Evolutionary conservation across 1,140 invertebrate genomes (phyloP), one percentile per base, ranked within the genome.

Genomic region (Lethrus apterus): DNA sequence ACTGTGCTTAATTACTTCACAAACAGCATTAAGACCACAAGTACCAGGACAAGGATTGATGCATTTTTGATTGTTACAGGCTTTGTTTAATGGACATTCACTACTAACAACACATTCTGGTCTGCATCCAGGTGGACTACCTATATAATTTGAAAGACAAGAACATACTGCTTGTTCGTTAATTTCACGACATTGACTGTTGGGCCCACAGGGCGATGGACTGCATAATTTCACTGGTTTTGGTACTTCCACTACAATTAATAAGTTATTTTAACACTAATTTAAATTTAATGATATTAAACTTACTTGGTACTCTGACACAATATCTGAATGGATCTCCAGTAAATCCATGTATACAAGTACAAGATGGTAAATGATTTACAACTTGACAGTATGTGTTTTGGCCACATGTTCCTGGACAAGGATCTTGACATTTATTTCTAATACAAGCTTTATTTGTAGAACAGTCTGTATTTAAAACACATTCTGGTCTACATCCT

Each of bases 51-150:
- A 85, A n/a, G 82, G 82, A 61, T 86, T 75, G 51, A 66, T 68
- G 58, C 83, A 86, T 67, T 82, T 82, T 50, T 80, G 71, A 59
- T 79, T 79, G 1, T 81, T 68, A 56, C 84, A 86, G 0, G 81
- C 80, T 48, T 75, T 68, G n/a, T 75, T 71, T 18, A 70, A 63
- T 2, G 72, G 50, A 57, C 81, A 84, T 60, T 86, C 81, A 20
- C 76, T 71, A 54, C 73, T 83, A 52, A 70, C 66, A 2, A 69
- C 66, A 45, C 74, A 78, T 48, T 77, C 74, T 0, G 75, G 74
- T 19, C 70, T 66, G 62, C 74, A 82, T 38, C 70, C 65, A 23
- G 73, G 65, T 9, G 83, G 75, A 59, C 77, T 76, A 46, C 79
- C 79, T 1, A 67, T 72, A 48, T 70, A 77, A 9, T 71, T 62